phyloP scores from a whole-genome alignment of 1,140 invertebrate species.

The Achatina immaculata region DNA sequence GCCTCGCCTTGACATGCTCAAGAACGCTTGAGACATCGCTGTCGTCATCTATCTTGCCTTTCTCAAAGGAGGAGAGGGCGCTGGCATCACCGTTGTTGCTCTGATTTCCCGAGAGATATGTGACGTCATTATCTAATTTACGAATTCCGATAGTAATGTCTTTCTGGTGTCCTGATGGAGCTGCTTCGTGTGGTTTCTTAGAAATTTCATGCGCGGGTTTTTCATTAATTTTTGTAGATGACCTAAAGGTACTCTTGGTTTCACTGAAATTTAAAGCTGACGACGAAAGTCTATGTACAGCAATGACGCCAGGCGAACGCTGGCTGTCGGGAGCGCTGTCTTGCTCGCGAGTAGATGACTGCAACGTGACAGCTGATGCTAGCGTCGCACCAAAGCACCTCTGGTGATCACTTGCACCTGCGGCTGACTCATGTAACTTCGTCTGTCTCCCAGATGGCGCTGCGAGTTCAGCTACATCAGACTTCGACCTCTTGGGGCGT shows the following conservation, averaged over 20 bases:
- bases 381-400: too few relatives aligned
- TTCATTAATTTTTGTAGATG: too few relatives aligned
- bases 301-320: too few relatives aligned
- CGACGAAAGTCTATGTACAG: too few relatives aligned
- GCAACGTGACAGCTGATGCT: background rate
- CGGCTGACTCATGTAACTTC: background rate
- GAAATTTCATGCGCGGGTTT: too few relatives aligned
- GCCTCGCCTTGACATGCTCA: background rate
- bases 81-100: background rate
- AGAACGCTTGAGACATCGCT: background rate
- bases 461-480: background rate
- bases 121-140: background rate
- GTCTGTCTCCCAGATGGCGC: background rate
- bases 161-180: too few relatives aligned
- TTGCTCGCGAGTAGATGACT: background rate
- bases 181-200: too few relatives aligned
- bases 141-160: too few relatives aligned
- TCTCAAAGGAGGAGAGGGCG: background rate
- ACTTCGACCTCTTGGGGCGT: too few relatives aligned
- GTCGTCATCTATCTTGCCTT: background rate
- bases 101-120: background rate
- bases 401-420: background rate
- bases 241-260: too few relatives aligned
- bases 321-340: too few relatives aligned
- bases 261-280: too few relatives aligned